Evolutionary conservation across 2,113 vertebrate genomes (phyloP), one percentile per base, ranked within the genome.

Genomic region (Neogale vison): DNA sequence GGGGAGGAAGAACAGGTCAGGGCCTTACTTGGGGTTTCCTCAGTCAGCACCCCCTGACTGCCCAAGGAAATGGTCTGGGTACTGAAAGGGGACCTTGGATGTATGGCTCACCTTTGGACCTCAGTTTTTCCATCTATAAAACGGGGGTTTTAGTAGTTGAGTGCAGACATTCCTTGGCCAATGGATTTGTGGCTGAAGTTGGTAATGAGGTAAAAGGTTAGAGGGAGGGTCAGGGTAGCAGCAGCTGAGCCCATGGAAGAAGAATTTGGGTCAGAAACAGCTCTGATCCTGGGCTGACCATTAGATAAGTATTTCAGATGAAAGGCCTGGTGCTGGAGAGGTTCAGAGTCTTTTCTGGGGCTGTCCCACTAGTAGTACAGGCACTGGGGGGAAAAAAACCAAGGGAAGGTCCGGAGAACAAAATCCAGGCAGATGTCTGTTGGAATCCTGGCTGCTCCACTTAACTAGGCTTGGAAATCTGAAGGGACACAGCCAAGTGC

Each of bases 91-190:
- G 31, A 11, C 34, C 21, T 63, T 74, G 65, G 45, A 34, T 59
- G 50, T 72, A 45, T 93, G 83, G 36, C 67, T 61, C 52, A 42
- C 69, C n/a, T 88, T 47, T 77, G 50, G 59, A 65, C 39, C 80
- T 96, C 69, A 63, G 34, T 89, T 89, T 93, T 47, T 83, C 26
- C 42, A 90, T 74, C 59, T 84, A 52, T 80, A 94, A 96, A 96
- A 79, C 74, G 11, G 36, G 67, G 63, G 21, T 74, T 92, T 87
- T 88, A 61, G 39, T 69, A 23, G 26, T n/a, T 88, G 74, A 80
- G 23, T 23, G 20, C 7, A 96, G 57, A 59, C 8, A 63, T 69
- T 69, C 34, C 69, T 89, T 86, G 90, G 69, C 20, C 34, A 1
- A 3, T 26, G 50, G 31, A 52, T 88, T 55, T 36, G 39, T 81